Evolutionary conservation across 2,113 vertebrate genomes (phyloP), one percentile per base, ranked within the genome.

Genomic region (Notothenia rossii): DNA sequence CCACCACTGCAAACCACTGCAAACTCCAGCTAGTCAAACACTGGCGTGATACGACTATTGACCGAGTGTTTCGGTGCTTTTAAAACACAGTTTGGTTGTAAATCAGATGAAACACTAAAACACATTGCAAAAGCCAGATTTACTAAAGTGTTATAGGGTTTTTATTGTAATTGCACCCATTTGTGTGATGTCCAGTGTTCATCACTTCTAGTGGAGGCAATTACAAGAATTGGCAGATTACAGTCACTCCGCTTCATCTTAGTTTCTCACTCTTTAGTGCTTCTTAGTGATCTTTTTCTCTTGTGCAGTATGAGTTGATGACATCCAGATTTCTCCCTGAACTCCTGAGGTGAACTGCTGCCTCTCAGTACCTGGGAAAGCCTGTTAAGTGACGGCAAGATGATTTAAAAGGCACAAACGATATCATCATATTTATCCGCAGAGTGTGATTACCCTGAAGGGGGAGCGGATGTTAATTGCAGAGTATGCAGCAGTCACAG

Each of bases 401-500:
- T 60, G 17, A 77, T 69, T 15, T 58, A 22, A 83, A 76, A 58
- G 53, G 25, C 18, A 20, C 36, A 49, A 54, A 18, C 33, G 10
- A n/a, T 48, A 62, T 56, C 14, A 25, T 45, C 48, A 61, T 64
- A 77, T 74, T 67, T 72, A 72, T 59, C 45, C 1, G 5, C 10
- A 18, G 46, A 46, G 71, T 13, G 25, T 73, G 82, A 84, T 89
- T 85, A 80, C 56, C 5, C 40, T 13, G 65, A 68, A 69, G 69
- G 33, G 69, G 76, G 71, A 67, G 81, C 51, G 65, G 77, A 51
- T 70, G 66, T 79, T 90, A 90, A 93, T 90, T 85, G 59, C 65
- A 79, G 55, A 51, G 43, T 79, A 36, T 36, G 22, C 22, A 22
- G 68, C 20, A 33, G 67, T 82, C 66, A 62, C 77, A 70, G 81